phyloP scores from a whole-genome alignment of 1,140 invertebrate genomes.

The Leptonema lineaticorne region DNA sequence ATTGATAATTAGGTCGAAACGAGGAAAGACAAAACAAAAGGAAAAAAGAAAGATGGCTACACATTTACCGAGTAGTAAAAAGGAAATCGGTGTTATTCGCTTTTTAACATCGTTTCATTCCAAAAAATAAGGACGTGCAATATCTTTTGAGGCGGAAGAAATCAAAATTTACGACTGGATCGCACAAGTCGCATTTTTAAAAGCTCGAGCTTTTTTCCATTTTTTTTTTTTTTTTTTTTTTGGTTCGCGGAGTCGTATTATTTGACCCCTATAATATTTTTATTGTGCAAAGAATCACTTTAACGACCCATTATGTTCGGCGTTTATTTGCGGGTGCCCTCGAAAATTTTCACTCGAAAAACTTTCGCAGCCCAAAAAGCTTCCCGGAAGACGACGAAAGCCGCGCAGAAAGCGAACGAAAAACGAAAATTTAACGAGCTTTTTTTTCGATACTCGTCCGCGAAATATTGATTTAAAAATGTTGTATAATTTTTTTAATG shows the following conservation, averaged over 20 bases:
- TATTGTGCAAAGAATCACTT: constrained; percentile 36
- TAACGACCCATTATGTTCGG: constrained; percentile 39
- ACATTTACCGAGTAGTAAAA: constrained; percentile 5
- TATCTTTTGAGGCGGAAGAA: constrained; percentile 11
- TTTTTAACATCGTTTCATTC: background rate
- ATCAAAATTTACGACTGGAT: constrained; percentile 29
- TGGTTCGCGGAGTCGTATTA: constrained; percentile 27
- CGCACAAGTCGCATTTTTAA: constrained; percentile 7
- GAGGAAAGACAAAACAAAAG: background rate
- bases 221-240: too few species aligned
- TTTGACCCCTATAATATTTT: constrained; percentile 38
- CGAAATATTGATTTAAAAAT: too few species aligned
- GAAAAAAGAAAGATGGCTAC: too few species aligned
- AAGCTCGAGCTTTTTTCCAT: too few species aligned
- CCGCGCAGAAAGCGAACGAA: too few species aligned
- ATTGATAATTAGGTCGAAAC: background rate
- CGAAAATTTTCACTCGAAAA: background rate
- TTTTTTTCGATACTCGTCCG: too few species aligned
- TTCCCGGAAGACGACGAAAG: too few species aligned
- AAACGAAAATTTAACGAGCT: too few species aligned
- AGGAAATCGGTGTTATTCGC: constrained; percentile 11
- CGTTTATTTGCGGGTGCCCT: constrained; percentile 1
- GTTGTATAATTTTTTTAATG: too few species aligned
- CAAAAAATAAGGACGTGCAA: constrained; percentile 7
- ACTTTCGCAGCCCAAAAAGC: too few species aligned